Evolutionary conservation across 2,888 invertebrate genomes (phyloP).

Genomic region (Dicyrtomina minuta): DNA sequence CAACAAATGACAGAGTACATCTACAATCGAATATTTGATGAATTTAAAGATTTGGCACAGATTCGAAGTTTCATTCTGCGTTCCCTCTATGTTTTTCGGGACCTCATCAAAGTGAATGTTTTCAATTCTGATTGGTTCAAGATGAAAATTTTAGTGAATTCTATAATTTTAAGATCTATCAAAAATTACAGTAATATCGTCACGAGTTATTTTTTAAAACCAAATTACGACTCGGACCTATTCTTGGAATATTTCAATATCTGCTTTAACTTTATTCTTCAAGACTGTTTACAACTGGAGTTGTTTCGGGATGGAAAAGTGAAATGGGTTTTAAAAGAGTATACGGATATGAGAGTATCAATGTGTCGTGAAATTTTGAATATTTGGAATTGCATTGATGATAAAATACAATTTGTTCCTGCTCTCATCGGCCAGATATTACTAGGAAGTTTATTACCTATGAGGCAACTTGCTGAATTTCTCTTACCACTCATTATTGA

Average conservation of each 20-base stretch:
- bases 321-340: slow-evolving; percentile 73
- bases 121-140: slow-evolving; percentile 90
- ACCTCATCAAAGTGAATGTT: slow-evolving; percentile 75
- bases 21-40: slow-evolving; percentile 68
- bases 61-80: slow-evolving; percentile 78
- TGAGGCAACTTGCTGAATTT: slow-evolving; percentile 4
- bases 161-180: slow-evolving; percentile 77
- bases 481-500: slow-evolving; percentile 65
- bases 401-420: slow-evolving; percentile 74
- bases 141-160: slow-evolving; percentile 83
- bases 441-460: slow-evolving; percentile 73
- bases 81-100: slow-evolving; percentile 76
- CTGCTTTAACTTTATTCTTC: slow-evolving; percentile 77
- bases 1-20: slow-evolving; percentile 84
- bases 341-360: slow-evolving; percentile 85
- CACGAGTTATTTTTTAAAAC: slow-evolving; percentile 24
- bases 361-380: slow-evolving; percentile 90
- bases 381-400: slow-evolving; percentile 84
- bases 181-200: slow-evolving; percentile 71
- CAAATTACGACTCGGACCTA: slow-evolving; percentile 56
- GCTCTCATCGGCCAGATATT: slow-evolving; percentile 91
- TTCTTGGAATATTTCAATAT: slow-evolving; percentile 78
- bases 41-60: slow-evolving; percentile 68
- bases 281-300: slow-evolving; percentile 76
- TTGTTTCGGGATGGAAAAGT: slow-evolving; percentile 77